phyloP scores from a whole-genome alignment of 2,888 invertebrate genomes.

The Leucania comma region DNA sequence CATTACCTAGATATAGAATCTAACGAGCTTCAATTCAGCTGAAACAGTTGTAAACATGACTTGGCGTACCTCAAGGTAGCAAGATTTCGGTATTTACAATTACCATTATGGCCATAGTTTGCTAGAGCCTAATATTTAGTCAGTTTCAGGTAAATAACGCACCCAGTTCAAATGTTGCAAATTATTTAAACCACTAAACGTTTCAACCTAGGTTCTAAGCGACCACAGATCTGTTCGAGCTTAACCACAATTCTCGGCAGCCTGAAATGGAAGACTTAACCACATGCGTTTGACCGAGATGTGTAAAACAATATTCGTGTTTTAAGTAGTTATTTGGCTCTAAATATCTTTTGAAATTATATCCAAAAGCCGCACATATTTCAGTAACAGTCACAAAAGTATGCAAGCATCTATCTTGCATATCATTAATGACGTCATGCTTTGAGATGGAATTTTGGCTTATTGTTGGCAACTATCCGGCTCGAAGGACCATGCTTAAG shows the following conservation, averaged over 20 bases:
- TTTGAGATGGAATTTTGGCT: neutral
- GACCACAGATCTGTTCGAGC: slow-evolving; percentile 64
- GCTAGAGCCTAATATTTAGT: slow-evolving; percentile 14
- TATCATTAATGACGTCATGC: too few species aligned
- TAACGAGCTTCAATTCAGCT: too few species aligned
- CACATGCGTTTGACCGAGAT: slow-evolving; percentile 54
- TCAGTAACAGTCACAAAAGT: too few species aligned
- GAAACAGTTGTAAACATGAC: neutral
- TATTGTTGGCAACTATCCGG: neutral
- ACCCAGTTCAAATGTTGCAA: slow-evolving; percentile 55
- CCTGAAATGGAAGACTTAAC: slow-evolving; percentile 46
- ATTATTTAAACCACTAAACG: slow-evolving; percentile 75
- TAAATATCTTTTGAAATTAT: slow-evolving; percentile 1
- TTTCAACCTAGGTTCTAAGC: slow-evolving; percentile 56
- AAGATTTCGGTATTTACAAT: slow-evolving; percentile 30
- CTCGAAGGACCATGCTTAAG: neutral
- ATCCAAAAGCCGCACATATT: too few species aligned
- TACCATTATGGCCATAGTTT: slow-evolving; percentile 18
- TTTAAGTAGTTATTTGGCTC: neutral
- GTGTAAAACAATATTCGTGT: slow-evolving; percentile 51
- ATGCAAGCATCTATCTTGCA: neutral
- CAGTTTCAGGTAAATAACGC: slow-evolving; percentile 49
- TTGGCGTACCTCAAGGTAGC: neutral
- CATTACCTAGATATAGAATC: neutral
- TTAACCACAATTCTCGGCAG: slow-evolving; percentile 63